Evolutionary conservation across 1,140 invertebrate genomes (phyloP).

Genomic region (Coptotermes formosanus): DNA sequence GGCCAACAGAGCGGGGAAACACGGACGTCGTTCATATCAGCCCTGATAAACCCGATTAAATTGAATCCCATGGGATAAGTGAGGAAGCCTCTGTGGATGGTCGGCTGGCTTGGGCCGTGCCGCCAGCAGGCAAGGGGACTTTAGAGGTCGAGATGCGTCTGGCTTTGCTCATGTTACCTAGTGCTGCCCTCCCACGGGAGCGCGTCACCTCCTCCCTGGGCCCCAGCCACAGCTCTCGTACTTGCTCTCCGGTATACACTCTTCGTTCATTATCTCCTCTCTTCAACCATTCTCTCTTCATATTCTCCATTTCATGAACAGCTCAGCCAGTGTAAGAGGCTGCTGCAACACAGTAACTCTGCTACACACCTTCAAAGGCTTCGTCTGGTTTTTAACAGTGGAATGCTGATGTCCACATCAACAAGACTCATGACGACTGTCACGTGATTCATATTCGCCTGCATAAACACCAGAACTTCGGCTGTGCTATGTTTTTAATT

Average conservation of each 20-base stretch:
- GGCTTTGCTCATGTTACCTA: too few relatives aligned
- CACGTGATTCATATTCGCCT: neutral
- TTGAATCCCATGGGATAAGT: neutral
- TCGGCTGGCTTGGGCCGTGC: neutral
- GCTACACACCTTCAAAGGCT: neutral
- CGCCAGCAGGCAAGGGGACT: neutral
- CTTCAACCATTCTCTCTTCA: neutral
- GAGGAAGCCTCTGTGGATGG: neutral
- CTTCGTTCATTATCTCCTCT: too few relatives aligned
- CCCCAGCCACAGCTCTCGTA: neutral
- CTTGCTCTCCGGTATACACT: neutral
- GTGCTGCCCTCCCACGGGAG: neutral
- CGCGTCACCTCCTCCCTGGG: neutral
- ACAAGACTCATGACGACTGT: neutral
- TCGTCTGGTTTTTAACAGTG: neutral
- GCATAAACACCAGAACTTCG: neutral
- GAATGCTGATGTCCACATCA: neutral
- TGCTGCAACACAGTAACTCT: neutral
- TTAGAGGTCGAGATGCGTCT: too few relatives aligned
- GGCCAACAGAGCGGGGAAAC: conserved; percentile 1
- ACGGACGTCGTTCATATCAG: neutral
- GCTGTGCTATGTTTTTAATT: neutral
- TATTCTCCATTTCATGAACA: neutral
- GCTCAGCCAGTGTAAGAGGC: neutral
- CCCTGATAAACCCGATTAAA: conserved; percentile 15